phyloP scores from a whole-genome alignment of 2,113 vertebrate species.

The Aphyosemion australe region DNA sequence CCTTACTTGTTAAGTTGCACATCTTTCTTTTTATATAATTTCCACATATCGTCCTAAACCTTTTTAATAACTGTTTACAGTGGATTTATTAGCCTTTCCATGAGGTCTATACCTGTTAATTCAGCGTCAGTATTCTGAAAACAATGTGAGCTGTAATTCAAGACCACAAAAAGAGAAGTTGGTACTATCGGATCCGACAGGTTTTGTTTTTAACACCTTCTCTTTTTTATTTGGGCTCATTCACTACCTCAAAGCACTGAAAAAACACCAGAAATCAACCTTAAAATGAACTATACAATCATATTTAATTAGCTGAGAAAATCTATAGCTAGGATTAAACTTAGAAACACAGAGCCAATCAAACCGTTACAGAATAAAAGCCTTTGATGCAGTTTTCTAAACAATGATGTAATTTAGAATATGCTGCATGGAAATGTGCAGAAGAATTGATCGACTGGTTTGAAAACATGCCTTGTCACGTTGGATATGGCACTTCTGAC shows the following conservation, averaged over 20 bases:
- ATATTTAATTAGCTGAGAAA: constrained; percentile 38
- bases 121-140: constrained; percentile 46
- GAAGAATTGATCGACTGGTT: constrained; percentile 47
- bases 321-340: background rate
- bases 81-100: background rate
- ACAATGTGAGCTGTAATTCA: constrained; percentile 43
- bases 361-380: constrained; percentile 36
- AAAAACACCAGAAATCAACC: constrained; percentile 40
- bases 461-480: constrained; percentile 59
- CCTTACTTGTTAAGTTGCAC: constrained; percentile 39
- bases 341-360: constrained; percentile 43
- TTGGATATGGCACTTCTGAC: constrained; percentile 59
- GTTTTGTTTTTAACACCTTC: constrained; percentile 10
- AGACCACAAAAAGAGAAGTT: constrained; percentile 29
- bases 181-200: constrained; percentile 20
- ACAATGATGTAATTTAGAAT: constrained; percentile 33
- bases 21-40: constrained; percentile 18
- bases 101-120: constrained; percentile 16
- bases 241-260: constrained; percentile 49
- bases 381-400: constrained; percentile 41
- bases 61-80: constrained; percentile 10
- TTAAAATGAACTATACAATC: constrained; percentile 56
- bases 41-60: constrained; percentile 25
- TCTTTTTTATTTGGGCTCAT: constrained; percentile 49
- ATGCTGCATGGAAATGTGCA: constrained; percentile 42